Conservation (phyloP, 2,888 invertebrate species). For the Dasypogon diadema region DNA sequence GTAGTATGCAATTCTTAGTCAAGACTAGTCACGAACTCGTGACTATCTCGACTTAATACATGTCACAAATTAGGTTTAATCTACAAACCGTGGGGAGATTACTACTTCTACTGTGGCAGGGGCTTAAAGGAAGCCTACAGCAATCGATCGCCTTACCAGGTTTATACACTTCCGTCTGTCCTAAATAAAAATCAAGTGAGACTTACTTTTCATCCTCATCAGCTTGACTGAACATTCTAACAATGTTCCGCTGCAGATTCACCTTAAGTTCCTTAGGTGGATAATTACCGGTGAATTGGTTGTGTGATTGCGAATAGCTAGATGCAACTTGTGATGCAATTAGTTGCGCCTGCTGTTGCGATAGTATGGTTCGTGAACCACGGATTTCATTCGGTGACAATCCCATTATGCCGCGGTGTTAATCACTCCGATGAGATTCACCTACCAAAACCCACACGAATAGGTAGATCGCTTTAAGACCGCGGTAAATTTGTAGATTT, state of each 20-base stretch:
- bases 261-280: conserved; percentile 52
- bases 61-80: not conserved
- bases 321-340: conserved; percentile 10
- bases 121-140: too few relatives aligned
- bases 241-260: conserved; percentile 64
- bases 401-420: too few relatives aligned
- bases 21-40: conserved; percentile 3
- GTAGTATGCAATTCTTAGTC: not conserved
- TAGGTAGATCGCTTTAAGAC: too few relatives aligned
- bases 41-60: not conserved
- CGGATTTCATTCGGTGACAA: conserved; percentile 7
- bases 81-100: too few relatives aligned
- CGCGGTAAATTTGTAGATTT: too few relatives aligned
- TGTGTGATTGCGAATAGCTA: conserved; percentile 58
- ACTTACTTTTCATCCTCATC: conserved; percentile 66
- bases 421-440: too few relatives aligned
- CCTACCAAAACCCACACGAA: not conserved
- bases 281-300: conserved; percentile 58
- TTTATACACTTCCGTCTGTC: not conserved
- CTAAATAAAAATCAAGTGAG: too few relatives aligned
- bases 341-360: conserved; percentile 16
- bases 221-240: conserved; percentile 66
- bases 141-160: too few relatives aligned
- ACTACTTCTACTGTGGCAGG: too few relatives aligned
- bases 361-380: not conserved